Evolutionary conservation across 2,888 invertebrate species (phyloP).

Genomic region (Perizoma flavofasciatum): DNA sequence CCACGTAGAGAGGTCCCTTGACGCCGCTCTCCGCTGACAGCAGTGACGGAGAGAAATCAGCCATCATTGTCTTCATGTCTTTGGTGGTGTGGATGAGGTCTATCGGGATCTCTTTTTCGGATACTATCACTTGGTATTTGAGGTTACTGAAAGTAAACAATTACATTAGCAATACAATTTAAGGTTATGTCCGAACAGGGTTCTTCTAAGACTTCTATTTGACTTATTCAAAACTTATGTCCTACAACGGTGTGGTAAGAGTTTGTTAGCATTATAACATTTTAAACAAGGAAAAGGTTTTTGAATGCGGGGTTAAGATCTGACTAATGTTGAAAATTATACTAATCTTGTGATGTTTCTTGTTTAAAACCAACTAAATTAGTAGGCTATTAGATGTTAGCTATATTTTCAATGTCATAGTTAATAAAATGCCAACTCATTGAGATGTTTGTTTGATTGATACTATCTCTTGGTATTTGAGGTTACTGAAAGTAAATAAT

Average conservation of each 20-base stretch:
- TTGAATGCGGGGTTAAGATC: slow-evolving; percentile 67
- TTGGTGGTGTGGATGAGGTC: slow-evolving; percentile 66
- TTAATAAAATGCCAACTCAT: slow-evolving; percentile 85
- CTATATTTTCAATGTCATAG: slow-evolving; percentile 84
- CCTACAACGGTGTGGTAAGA: slow-evolving; percentile 64
- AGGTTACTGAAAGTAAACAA: slow-evolving; percentile 46
- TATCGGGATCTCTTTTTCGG: slow-evolving; percentile 76
- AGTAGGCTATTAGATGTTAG: slow-evolving; percentile 82
- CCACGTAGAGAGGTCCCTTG: slow-evolving; percentile 84
- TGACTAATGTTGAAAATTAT: slow-evolving; percentile 68
- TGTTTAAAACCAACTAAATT: slow-evolving; percentile 83
- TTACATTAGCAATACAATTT: too few relatives aligned
- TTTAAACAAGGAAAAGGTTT: slow-evolving; percentile 54
- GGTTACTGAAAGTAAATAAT: slow-evolving; percentile 45
- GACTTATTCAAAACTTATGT: too few relatives aligned
- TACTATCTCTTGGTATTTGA: slow-evolving; percentile 86
- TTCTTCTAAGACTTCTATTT: too few relatives aligned
- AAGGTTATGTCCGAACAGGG: too few relatives aligned
- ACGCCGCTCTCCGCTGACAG: slow-evolving; percentile 71
- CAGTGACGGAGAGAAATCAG: slow-evolving; percentile 80
- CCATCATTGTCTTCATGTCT: slow-evolving; percentile 65
- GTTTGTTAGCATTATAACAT: slow-evolving; percentile 68
- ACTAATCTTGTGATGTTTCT: slow-evolving; percentile 82
- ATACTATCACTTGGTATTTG: slow-evolving; percentile 87
- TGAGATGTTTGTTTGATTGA: slow-evolving; percentile 75